Base-by-base conservation (phyloP, 2,113 vertebrate species). In the Oreochromis tanganicae region DNA sequence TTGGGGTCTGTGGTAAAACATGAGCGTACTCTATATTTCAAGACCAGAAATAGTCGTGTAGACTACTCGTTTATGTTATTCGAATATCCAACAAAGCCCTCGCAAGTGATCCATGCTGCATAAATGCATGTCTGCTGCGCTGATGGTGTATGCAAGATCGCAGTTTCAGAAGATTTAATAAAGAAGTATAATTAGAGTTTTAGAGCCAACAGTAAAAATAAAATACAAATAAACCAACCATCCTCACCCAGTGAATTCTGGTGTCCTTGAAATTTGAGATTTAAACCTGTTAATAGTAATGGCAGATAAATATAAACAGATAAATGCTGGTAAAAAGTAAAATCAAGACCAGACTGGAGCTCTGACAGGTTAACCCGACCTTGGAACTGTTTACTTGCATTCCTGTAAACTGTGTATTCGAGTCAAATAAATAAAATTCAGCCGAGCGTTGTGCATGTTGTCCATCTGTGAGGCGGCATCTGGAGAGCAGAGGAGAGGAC, bases 221-320 rank as follows among this genome's bases (percentile, higher is more conserved):
- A 41, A 68, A 21, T 68, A 21, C 19, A 41, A 41, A 68, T 68
- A 41, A 68, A 4, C 19, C 34, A 68, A 5, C 36, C 6, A 2
- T 1, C 19, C 34, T 41, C 34, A 41, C 6, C 0, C 0, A 24
- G 2, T 43, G n/a, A 9, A 43, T 24, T 73, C 21, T 46, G 12
- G n/a, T 5, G 5, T 24, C n/a, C 36, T 43, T 71, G 34, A 38
- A 38, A 68, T 68, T 21, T 68, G n/a, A 21, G 4, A 21, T 5
- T 14, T 14, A 68, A 21, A 21, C n/a, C 7, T 13, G n/a, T 43
- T 71, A 43, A 71, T 43, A 27, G 38, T 71, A 43, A 71, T 14
- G n/a, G 38, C 38, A 1, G 21, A 73, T 73, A 27, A 0, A 73
- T 17, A 27, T 27, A 46, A 73, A 73, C 21, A 27, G 59, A 63